phyloP scores from a whole-genome alignment of 2,888 invertebrate genomes.

The Gari tellinella region DNA sequence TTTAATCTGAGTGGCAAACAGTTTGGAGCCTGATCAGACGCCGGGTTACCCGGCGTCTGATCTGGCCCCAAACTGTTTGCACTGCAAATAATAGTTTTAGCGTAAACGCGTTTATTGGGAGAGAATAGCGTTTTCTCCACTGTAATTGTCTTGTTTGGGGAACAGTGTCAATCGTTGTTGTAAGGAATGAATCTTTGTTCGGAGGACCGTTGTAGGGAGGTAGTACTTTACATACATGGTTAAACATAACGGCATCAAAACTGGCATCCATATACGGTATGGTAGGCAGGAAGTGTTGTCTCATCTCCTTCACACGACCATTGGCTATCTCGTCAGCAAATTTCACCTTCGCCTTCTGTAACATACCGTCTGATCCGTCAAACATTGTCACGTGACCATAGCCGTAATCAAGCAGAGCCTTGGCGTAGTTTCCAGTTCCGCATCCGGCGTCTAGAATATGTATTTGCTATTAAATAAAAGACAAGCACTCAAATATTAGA shows the following conservation, averaged over 20 bases:
- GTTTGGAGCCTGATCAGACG: too few species aligned
- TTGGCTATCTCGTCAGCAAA: conserved; percentile 17
- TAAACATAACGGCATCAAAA: conserved; percentile 53
- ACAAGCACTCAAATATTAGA: too few species aligned
- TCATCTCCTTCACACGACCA: conserved; percentile 18
- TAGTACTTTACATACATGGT: conserved; percentile 39
- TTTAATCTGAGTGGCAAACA: too few species aligned
- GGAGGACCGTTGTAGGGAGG: too few species aligned
- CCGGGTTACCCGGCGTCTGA: too few species aligned
- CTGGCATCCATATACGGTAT: conserved; percentile 31
- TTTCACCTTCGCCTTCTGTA: conserved; percentile 41
- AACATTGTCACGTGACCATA: conserved; percentile 32
- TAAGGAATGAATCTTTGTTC: too few species aligned
- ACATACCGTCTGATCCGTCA: conserved; percentile 45
- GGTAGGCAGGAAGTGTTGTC: conserved; percentile 23
- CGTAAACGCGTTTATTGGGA: too few species aligned
- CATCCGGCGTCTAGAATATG: conserved; percentile 49
- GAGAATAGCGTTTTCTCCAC: too few species aligned
- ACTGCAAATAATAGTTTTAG: too few species aligned
- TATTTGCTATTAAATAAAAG: conserved; percentile 28
- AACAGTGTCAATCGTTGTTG: too few species aligned
- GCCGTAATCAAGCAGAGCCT: conserved; percentile 32
- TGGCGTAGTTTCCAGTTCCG: conserved; percentile 32
- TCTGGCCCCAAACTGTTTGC: too few species aligned
- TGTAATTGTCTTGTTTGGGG: too few species aligned